A percentile compares a stretch with the other conserved stretches of the same genome.
These are phyloP conservation scores for Procapra przewalskii DNA, from an alignment of 2,113 vertebrate species.

Conservation along the genomic window DNA sequence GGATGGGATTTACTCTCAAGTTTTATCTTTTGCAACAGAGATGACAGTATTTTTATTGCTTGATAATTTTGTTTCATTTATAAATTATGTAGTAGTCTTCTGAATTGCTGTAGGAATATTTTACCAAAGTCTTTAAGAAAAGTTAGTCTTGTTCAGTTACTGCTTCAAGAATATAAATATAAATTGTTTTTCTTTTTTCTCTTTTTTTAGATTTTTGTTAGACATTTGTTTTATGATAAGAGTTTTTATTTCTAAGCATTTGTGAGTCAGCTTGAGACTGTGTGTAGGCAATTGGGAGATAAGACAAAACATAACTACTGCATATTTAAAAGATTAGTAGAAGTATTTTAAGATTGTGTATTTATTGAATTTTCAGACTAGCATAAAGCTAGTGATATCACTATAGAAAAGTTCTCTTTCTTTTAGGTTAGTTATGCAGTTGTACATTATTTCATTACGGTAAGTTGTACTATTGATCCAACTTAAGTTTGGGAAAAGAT, in stretches of 20 bases:
- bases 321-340: not conserved
- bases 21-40: not conserved
- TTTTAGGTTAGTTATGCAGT: not conserved
- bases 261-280: not conserved
- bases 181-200: not conserved
- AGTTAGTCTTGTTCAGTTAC: not conserved
- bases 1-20: not conserved
- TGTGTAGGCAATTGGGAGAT: not conserved
- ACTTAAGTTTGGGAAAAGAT: not conserved
- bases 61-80: not conserved
- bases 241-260: conserved; percentile 36
- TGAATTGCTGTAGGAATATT: conserved; percentile 24
- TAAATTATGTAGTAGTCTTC: not conserved
- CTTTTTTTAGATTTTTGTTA: not conserved
- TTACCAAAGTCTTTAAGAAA: not conserved
- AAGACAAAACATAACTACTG: not conserved
- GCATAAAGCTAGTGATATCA: not conserved
- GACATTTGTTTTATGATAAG: not conserved
- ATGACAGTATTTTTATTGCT: not conserved
- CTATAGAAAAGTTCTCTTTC: not conserved
- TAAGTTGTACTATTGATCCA: not conserved
- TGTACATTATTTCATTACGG: not conserved
- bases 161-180: not conserved
- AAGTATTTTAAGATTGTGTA: not conserved
- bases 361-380: conserved; percentile 6